Conservation (phyloP, 2,797 vertebrate genomes). For the Eurystomus glaucurus region DNA sequence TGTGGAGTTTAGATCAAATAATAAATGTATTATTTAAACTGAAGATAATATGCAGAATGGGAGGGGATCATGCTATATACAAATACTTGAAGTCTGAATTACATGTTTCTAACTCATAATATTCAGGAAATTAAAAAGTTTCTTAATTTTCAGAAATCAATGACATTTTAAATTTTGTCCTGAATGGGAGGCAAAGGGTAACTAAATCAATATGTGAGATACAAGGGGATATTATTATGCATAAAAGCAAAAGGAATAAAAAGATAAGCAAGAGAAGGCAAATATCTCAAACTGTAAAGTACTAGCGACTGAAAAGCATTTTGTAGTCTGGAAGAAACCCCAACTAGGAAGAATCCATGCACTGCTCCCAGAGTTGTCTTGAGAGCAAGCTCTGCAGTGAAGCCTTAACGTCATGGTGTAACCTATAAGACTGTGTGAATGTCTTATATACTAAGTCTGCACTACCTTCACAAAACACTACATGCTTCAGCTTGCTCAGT, state of each 20-base stretch:
- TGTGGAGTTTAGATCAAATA: background rate
- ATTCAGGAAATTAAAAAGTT: background rate
- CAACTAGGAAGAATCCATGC: background rate
- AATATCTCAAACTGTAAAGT: background rate
- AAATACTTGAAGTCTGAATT: background rate
- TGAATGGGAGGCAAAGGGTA: background rate
- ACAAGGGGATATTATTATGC: background rate
- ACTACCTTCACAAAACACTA: background rate
- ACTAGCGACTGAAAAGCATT: background rate
- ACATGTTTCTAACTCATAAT: background rate
- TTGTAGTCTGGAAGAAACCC: background rate
- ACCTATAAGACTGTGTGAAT: background rate
- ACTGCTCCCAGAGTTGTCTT: background rate
- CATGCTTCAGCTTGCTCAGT: background rate
- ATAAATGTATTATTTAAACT: background rate
- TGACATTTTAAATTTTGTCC: background rate
- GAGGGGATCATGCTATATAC: background rate
- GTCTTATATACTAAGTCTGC: background rate
- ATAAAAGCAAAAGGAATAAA: background rate
- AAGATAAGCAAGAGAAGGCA: background rate
- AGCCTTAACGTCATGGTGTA: accelerated
- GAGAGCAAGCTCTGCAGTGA: background rate
- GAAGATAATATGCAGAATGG: background rate
- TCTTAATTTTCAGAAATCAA: background rate
- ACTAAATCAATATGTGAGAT: background rate